phyloP scores from a whole-genome alignment of 2,888 invertebrate genomes.

The Eupeodes latifasciatus region DNA sequence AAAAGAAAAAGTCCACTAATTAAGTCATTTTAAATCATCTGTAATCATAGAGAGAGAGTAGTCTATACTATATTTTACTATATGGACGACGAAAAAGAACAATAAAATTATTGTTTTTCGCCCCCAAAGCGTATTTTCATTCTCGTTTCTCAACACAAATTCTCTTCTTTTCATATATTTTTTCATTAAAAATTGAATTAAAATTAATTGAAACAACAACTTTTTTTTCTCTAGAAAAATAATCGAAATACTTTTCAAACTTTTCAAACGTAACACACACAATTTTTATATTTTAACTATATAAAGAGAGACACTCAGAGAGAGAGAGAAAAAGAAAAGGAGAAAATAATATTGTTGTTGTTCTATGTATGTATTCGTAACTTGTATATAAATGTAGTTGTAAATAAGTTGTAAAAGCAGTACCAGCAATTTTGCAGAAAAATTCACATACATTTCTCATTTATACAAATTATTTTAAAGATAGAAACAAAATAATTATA shows the following conservation, averaged over 20 bases:
- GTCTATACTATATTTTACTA: conserved; percentile 10
- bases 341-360: conserved; percentile 49
- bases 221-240: conserved; percentile 54
- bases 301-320: background rate
- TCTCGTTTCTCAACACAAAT: conserved; percentile 64
- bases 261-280: conserved; percentile 36
- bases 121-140: conserved; percentile 45
- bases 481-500: conserved; percentile 47
- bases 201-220: conserved; percentile 21
- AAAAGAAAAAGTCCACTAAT: conserved; percentile 27
- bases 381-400: conserved; percentile 32
- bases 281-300: background rate
- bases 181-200: background rate
- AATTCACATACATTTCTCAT: conserved; percentile 30
- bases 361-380: conserved; percentile 14
- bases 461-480: conserved; percentile 28
- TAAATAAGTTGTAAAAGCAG: conserved; percentile 31
- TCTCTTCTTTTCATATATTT: conserved; percentile 40
- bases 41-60: conserved; percentile 10
- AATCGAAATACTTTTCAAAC: conserved; percentile 19
- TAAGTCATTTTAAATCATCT: conserved; percentile 28
- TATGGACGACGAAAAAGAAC: conserved; percentile 53
- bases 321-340: conserved; percentile 27
- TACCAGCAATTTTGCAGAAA: conserved; percentile 65
- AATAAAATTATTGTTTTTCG: conserved; percentile 48